Conservation (phyloP, 2,113 vertebrate species). For the Haemorhous mexicanus region DNA sequence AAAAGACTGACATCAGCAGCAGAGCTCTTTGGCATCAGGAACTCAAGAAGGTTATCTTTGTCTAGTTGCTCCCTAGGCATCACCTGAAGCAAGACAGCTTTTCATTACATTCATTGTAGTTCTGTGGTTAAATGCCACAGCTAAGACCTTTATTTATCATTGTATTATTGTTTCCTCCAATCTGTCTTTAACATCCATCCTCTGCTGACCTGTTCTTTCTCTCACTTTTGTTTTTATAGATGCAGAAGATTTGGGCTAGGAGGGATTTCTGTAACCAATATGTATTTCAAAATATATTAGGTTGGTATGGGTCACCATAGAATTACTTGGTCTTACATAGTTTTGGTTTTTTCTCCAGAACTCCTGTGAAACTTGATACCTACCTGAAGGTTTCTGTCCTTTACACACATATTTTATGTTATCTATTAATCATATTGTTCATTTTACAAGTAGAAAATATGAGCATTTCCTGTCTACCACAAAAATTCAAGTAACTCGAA, state of each 20-base stretch:
- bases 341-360: not conserved
- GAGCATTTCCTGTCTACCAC: not conserved
- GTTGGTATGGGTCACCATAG: not conserved
- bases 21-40: not conserved
- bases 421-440: not conserved
- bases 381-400: not conserved
- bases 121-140: not conserved
- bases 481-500: not conserved
- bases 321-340: not conserved
- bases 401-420: not conserved
- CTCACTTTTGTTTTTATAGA: not conserved
- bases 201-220: not conserved
- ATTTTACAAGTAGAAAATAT: not conserved
- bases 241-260: not conserved
- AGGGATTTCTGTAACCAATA: not conserved
- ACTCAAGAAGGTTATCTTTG: not conserved
- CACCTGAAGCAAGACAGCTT: not conserved
- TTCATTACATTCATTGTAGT: not conserved
- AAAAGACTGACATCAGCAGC: not conserved
- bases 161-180: not conserved
- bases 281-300: not conserved
- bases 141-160: slow-evolving; percentile 9
- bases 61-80: slow-evolving; percentile 30
- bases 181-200: not conserved
- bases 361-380: not conserved